Percentiles rank a stretch among this genome's conserved stretches.
phyloP scores from a whole-genome alignment of 2,113 vertebrate genomes.

The Lethenteron camtschaticum region DNA sequence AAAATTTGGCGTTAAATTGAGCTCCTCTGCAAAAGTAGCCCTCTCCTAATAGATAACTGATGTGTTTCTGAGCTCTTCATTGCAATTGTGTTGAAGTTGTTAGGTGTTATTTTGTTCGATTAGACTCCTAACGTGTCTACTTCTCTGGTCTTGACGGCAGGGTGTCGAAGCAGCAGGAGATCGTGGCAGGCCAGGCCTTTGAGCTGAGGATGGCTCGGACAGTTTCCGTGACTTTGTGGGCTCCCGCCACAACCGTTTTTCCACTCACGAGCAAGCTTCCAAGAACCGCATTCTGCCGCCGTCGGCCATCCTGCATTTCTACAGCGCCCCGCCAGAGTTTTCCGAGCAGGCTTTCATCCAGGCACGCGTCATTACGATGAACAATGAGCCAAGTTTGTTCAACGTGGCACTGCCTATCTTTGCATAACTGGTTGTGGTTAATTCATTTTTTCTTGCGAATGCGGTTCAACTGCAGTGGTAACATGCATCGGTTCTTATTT shows the following conservation, averaged over 20 bases:
- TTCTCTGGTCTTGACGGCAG: conserved; percentile 17
- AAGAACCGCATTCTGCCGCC: conserved; percentile 96
- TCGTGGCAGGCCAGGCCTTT: conserved; percentile 90
- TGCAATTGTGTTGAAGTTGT: too few species aligned
- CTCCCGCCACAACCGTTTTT: conserved; percentile 92
- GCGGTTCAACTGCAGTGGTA: not conserved
- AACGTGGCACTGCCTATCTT: not conserved
- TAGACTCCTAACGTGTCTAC: too few species aligned
- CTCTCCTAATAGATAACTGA: too few species aligned
- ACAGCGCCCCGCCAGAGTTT: conserved; percentile 64
- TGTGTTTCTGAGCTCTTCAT: too few species aligned
- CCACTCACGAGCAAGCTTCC: conserved; percentile 74
- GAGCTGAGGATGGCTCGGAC: conserved; percentile 67
- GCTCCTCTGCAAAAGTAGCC: too few species aligned
- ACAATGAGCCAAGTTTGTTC: not conserved
- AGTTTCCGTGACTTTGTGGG: conserved; percentile 93
- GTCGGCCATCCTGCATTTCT: conserved; percentile 79
- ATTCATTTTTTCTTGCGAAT: conserved; percentile 8
- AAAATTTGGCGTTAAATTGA: too few species aligned
- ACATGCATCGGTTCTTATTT: not conserved
- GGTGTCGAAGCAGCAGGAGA: conserved; percentile 76
- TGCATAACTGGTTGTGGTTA: not conserved
- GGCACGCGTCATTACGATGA: conserved; percentile 21
- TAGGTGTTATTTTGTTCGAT: not conserved
- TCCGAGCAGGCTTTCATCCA: conserved; percentile 65